Evolutionary conservation across 35 echinoderm and acorn worm genomes (phyloP), one percentile per base, ranked within the genome.

Genomic region (Stichopus chloronotus): DNA sequence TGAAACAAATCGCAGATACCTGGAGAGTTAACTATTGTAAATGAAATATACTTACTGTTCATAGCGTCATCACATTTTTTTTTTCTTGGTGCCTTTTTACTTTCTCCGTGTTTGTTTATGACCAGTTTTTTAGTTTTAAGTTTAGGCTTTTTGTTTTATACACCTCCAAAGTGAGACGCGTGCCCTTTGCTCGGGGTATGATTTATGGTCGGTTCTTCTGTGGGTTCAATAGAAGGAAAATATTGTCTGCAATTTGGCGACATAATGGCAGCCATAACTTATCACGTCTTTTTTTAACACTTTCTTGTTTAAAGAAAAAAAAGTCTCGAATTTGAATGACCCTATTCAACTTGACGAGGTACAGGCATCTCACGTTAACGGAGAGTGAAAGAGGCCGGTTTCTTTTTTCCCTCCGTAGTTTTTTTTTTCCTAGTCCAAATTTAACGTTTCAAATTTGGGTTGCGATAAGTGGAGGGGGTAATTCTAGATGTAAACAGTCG

Each of bases 201-300:
- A 89, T 89, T 89, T 89, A 89, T 89, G 87, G 52, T 25, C 52
- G 61, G 87, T 52, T 22, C 71, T 17, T 54, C 43, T 89, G 87
- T 89, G 87, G 87, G 87, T 30, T 54, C 87, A 89, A 89, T 74
- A 89, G 87, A 71, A 71, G 9, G 87, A 89, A 89, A 89, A 89
- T 89, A 89, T 89, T 89, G 87, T 89, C 87, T 89, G 87, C 87
- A 89, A 89, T 89, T 89, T 89, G 87, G 87, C 87, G 87, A 74
- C 87, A 74, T 89, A 89, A 89, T 89, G 87, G 87, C 59, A 89
- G 87, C 87, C 60, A 89, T 89, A 69, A 89, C 55, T 89, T 74
- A 89, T 53, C 65, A 17, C 19, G n/a, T 74, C 19, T 88, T 89
- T 71, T 17, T 58, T 74, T 74, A 74, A 74, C 19, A 20, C 69